Base-by-base conservation (phyloP, 2,888 invertebrate species). In the Sepiola atlantica region DNA sequence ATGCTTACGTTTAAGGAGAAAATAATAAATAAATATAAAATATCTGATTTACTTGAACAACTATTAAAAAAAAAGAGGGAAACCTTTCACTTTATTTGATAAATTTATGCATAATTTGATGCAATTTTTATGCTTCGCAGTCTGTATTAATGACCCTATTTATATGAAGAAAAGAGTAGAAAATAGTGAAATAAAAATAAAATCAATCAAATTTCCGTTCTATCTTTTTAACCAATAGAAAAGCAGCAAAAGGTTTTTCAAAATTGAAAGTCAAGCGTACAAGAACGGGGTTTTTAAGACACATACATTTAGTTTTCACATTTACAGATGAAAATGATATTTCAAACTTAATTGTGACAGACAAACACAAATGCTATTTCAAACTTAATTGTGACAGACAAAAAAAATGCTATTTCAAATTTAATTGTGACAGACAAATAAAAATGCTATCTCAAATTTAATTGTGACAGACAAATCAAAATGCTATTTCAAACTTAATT, bases 51-150 rank as follows among this genome's bases (percentile, higher is more conserved):
- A n/a, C 77, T 77, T 77, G 16, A 77, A 32, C 77, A 77, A 77
- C 77, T 77, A 77, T 77, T 32, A 32, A 77, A 32, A 32, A 77
- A 32, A 45, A 77, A n/a, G 77, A 77, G n/a, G n/a, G 32, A 77
- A 77, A n/a, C 77, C n/a, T 77, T 77, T 77, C 77, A n/a, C n/a
- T 77, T 77, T n/a, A 12, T 16, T 16, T n/a, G n/a, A n/a, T 77
- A 77, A 77, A 77, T 77, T 77, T 77, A 77, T 77, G 77, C 77
- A 77, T 20, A 77, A n/a, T 77, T 77, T 77, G n/a, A n/a, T 77
- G n/a, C 77, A 77, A 32, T 77, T 77, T 32, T 77, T 77, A 77
- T 77, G 77, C 77, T 77, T 77, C n/a, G 32, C 32, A 18, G n/a
- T 77, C 77, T 77, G 18, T n/a, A 77, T 77, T 77, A 77, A 77